A percentile compares a stretch with the other conserved stretches of the same genome.
Conservation (phyloP, 2,797 vertebrate genomes). For the Taeniopygia guttata region DNA sequence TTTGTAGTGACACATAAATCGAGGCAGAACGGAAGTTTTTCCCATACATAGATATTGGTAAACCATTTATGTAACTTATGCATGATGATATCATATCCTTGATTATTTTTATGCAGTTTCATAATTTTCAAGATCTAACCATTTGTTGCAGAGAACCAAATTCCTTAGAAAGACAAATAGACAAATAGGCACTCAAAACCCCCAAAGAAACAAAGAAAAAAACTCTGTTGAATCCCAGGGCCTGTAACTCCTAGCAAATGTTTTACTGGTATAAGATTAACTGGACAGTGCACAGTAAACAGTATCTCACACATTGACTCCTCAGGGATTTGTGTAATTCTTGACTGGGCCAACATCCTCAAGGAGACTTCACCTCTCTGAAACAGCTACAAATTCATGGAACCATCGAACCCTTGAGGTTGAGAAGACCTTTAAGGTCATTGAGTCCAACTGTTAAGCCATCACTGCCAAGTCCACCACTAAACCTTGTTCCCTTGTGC, state of each 20-base stretch:
- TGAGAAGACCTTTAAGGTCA: background rate
- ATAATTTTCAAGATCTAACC: background rate
- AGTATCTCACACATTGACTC: background rate
- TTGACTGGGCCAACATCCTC: background rate
- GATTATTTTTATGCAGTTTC: background rate
- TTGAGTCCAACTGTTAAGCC: rapidly evolving
- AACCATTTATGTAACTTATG: background rate
- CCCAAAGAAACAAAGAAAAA: background rate
- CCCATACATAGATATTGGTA: background rate
- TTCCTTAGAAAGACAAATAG: background rate
- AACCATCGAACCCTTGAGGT: rapidly evolving
- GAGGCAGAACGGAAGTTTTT: background rate
- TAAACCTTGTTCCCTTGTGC: background rate
- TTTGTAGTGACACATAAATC: background rate
- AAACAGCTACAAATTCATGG: rapidly evolving
- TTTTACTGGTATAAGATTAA: background rate
- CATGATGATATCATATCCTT: background rate
- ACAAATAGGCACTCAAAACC: background rate
- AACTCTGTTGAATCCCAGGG: background rate
- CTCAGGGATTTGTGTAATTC: background rate
- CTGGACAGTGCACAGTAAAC: background rate
- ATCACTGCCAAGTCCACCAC: background rate
- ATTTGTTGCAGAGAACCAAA: background rate
- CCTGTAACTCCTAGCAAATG: background rate
- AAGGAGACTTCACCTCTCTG: background rate